Evolutionary conservation across 2,113 vertebrate species (phyloP), one percentile per base, ranked within the genome.

Genomic region (Rafetus swinhoei): DNA sequence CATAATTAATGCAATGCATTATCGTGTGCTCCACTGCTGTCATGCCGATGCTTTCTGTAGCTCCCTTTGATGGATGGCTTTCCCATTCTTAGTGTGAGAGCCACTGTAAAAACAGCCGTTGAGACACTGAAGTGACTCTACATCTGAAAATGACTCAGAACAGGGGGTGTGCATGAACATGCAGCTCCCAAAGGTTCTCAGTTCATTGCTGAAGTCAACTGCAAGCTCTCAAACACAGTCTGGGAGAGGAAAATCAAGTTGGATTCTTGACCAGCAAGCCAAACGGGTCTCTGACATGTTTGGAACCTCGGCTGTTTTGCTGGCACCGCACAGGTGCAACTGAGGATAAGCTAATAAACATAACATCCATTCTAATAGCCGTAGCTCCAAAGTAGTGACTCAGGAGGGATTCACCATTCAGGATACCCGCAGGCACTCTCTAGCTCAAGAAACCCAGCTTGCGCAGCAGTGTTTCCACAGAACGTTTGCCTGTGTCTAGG

Each of bases 341-440:
- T 9, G 9, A 50, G n/a, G 3, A 77, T 77, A 27, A 77, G 22
- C 7, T 25, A 77, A 76, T 50, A 50, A 50, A 45, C 3, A 4
- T 4, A 11, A 4, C 32, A 32, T 18, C 54, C 7, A 0, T n/a
- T 29, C 9, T 9, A 29, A 50, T 50, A 50, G 22, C 21, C 7
- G 3, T 16, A 69, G 65, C 32, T 19, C 32, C 13, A 2, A n/a
- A 15, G 8, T n/a, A n/a, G 65, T 13, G 39, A 22, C 69, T 86
- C 7, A 32, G n/a, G 45, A 1, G 3, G 81, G 1, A 25, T 55
- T n/a, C 16, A 72, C 55, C 24, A 18, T 14, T 45, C 24, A 0
- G 25, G 84, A 29, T 18, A n/a, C 21, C 39, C 56, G 22, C 56
- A 52, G 2, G 29, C 1, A 1, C 77, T 53, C 22, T n/a, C 12